Percentiles rank a stretch among this genome's conserved stretches.
phyloP scores from a whole-genome alignment of 2,888 invertebrate species.

The Melanostoma mellinum region DNA sequence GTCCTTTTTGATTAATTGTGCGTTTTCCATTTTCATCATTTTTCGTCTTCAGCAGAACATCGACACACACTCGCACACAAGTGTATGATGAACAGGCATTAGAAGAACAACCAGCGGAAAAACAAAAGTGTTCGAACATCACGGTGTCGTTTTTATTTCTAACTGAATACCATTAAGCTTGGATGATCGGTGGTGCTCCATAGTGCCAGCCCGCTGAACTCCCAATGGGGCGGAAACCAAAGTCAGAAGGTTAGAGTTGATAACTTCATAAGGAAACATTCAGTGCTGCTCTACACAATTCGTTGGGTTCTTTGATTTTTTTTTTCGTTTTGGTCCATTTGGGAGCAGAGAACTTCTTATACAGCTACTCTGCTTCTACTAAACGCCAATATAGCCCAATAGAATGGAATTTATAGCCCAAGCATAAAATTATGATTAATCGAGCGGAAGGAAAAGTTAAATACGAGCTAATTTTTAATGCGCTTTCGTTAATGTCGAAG shows the following conservation, averaged over 20 bases:
- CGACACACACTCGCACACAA: conserved; percentile 13
- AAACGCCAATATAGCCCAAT: not conserved
- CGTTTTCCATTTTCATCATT: conserved; percentile 68
- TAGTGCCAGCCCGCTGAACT: conserved; percentile 4
- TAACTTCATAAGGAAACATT: conserved; percentile 69
- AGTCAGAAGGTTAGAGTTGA: conserved; percentile 55
- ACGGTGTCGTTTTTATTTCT: conserved; percentile 46
- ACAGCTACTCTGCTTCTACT: conserved; percentile 18
- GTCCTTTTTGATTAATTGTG: conserved; percentile 71
- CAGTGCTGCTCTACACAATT: conserved; percentile 1
- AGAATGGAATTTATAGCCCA: conserved; percentile 62
- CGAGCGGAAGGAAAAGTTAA: conserved; percentile 72
- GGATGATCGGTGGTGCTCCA: conserved; percentile 54
- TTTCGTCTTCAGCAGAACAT: not conserved
- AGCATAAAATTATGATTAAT: conserved; percentile 73
- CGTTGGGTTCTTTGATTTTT: conserved; percentile 30
- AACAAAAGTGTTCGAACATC: conserved; percentile 67
- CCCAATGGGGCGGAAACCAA: conserved; percentile 56
- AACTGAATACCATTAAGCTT: conserved; percentile 66
- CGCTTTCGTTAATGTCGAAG: conserved; percentile 62
- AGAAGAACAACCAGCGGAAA: conserved; percentile 40
- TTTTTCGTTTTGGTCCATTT: conserved; percentile 35
- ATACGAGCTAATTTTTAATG: conserved; percentile 72
- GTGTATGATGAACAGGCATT: conserved; percentile 25
- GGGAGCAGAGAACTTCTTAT: conserved; percentile 31